Base-by-base conservation (phyloP, 64 coral and sea anemone genomes). In the Dendronephthya gigantea region DNA sequence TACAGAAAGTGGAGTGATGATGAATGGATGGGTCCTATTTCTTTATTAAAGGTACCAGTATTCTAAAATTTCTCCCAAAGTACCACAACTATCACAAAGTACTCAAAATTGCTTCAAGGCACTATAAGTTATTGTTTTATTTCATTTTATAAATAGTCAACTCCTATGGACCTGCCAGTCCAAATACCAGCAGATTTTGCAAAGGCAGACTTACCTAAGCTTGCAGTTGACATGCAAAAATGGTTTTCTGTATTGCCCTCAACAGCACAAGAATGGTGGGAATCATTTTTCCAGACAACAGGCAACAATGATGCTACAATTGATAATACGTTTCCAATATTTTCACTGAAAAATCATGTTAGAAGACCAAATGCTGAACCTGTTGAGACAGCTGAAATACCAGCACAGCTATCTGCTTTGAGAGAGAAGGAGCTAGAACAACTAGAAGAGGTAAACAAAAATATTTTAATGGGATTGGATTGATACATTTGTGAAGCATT, bases 1-100 rank as follows among this genome's bases (percentile, higher is more conserved):
- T 90, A 90, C 31, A 85, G 89, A 28, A 90, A 90, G 28, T 90
- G 83, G 66, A 90, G 83, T 75, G 83, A 82, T 55, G 83, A 81
- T 13, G 33, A 79, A 22, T 90, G 89, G 83, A 17, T 79, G 12
- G 69, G 68, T 15, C 89, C 83, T 12, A 29, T 90, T 9, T 13
- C 36, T 7, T 22, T 85, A 5, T 25, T 85, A 33, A 85, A 85
- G 82, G 88, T 90, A 48, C n/a, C n/a, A n/a, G n/a, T n/a, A n/a
- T n/a, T n/a, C n/a, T n/a, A n/a, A n/a, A n/a, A n/a, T n/a, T n/a
- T n/a, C n/a, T n/a, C n/a, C n/a, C n/a, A 58, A n/a, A 15, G 14
- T 58, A 17, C 4, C 13, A 17, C 51, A 6, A 45, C 41, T 6
- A 45, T 11, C 4, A 45, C 41, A 6, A 11, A 11, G 41, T 11